phyloP scores from a whole-genome alignment of 2,797 vertebrate species.

The Synaphobranchus kaupii region DNA sequence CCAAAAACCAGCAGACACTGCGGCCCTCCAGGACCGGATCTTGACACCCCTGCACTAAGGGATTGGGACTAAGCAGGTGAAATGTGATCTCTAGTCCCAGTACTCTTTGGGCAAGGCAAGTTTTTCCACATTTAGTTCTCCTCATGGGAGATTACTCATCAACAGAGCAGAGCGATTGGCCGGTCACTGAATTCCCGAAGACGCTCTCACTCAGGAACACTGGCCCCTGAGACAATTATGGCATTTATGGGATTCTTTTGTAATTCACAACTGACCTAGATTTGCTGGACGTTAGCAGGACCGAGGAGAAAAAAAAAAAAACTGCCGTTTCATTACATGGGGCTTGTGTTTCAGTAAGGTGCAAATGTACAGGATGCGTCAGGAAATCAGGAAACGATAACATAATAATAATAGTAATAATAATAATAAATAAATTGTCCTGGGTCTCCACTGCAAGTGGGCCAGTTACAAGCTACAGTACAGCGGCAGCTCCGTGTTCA shows the following conservation, averaged over 20 bases:
- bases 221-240: neutral
- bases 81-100: neutral
- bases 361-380: neutral
- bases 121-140: neutral
- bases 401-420: neutral
- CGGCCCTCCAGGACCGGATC: too few species aligned
- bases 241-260: neutral
- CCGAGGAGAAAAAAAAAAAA: neutral
- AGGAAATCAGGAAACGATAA: neutral
- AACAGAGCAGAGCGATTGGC: neutral
- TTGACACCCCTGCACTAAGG: too few species aligned
- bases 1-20: too few species aligned
- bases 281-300: neutral
- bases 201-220: neutral
- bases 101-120: neutral
- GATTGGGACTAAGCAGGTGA: neutral
- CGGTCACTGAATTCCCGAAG: neutral
- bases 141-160: neutral
- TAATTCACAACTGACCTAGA: slow-evolving; percentile 9
- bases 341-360: neutral
- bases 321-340: neutral
- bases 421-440: slow-evolving; percentile 1
- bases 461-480: neutral
- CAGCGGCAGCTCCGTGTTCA: neutral
- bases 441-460: neutral